Conservation (phyloP, 2,113 vertebrate genomes). For the Sardina pilchardus region DNA sequence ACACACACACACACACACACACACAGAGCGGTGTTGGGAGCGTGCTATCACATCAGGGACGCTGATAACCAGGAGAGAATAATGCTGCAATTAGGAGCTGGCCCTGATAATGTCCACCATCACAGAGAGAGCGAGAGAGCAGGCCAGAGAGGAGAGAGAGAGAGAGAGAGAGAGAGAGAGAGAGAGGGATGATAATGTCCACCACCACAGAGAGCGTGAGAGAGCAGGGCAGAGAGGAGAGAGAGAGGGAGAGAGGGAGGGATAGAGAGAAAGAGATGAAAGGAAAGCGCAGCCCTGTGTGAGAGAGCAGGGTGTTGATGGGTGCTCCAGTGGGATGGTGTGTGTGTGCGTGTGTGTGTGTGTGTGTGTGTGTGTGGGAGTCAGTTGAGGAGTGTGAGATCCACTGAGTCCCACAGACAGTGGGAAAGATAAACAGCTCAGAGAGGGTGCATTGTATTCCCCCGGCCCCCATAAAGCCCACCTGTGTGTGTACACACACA, state of each 20-base stretch:
- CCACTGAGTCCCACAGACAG: background rate
- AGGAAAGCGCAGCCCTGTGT: background rate
- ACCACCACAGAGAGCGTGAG: too few species aligned
- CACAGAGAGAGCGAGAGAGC: conserved; percentile 18
- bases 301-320: background rate
- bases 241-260: conserved; percentile 42
- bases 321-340: background rate
- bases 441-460: background rate
- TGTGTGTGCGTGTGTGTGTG: background rate
- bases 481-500: background rate
- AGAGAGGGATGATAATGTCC: conserved; percentile 21
- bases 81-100: conserved; percentile 61
- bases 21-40: too few species aligned
- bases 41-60: conserved; percentile 49
- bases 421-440: background rate
- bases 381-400: background rate
- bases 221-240: conserved; percentile 23
- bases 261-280: conserved; percentile 24
- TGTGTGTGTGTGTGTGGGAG: background rate
- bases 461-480: background rate
- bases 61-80: conserved; percentile 61
- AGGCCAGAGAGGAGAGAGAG: too few species aligned
- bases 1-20: too few species aligned
- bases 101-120: conserved; percentile 55
- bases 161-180: conserved; percentile 12